A percentile compares a stretch with the other conserved stretches of the same genome.
Evolutionary conservation across 92 coral and sea anemone species (phyloP).

Genomic region (Parazoanthus swiftii): DNA sequence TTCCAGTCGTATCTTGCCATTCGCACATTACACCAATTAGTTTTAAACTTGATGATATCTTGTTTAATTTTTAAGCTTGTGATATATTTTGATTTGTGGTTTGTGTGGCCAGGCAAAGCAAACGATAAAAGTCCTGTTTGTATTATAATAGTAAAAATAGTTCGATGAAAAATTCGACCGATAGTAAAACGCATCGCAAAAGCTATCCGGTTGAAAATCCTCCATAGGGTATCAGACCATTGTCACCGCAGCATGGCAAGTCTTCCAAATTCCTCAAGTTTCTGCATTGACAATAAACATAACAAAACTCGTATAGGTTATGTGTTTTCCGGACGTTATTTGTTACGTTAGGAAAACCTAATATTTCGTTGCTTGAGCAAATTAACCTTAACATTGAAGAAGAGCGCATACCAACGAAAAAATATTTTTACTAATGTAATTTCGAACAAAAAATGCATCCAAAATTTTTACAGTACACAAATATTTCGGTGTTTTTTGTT

Average conservation of each 20-base stretch:
- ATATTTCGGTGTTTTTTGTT: too few species aligned
- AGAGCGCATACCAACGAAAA: too few species aligned
- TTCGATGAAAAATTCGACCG: not conserved
- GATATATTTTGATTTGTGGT: not conserved
- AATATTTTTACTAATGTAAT: too few species aligned
- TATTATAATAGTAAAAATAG: not conserved
- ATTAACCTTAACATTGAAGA: too few species aligned
- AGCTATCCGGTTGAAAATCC: not conserved
- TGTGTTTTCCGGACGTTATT: too few species aligned
- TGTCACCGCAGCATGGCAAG: not conserved
- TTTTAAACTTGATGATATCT: constrained; percentile 20
- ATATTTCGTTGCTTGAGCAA: too few species aligned
- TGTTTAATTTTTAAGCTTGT: constrained; percentile 2
- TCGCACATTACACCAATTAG: constrained; percentile 71
- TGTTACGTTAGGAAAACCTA: too few species aligned
- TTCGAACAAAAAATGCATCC: too few species aligned
- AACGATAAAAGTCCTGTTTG: constrained; percentile 5
- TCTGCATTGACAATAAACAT: not conserved
- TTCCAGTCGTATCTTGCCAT: constrained; percentile 76
- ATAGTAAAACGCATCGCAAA: constrained; percentile 1
- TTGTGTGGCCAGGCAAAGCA: not conserved
- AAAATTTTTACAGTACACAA: too few species aligned
- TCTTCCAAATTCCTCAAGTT: not conserved
- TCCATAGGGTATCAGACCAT: not conserved
- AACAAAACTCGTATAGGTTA: not conserved